Conservation (phyloP, 1,140 invertebrate species). For the Bombus confusus region DNA sequence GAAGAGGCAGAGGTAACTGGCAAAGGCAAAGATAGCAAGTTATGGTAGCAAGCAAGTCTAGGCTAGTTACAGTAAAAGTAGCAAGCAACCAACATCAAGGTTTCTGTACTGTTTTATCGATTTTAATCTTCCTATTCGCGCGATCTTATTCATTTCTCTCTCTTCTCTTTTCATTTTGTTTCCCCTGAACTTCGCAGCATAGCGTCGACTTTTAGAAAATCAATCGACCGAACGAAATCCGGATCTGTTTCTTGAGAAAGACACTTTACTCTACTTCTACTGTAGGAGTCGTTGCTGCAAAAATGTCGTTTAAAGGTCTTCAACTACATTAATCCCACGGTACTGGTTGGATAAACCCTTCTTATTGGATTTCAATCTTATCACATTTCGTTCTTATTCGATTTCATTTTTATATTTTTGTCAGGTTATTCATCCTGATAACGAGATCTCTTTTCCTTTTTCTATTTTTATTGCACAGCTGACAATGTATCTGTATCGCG, state of each 20-base stretch:
- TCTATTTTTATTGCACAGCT: background rate
- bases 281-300: background rate
- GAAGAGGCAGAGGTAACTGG: background rate
- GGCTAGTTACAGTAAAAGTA: background rate
- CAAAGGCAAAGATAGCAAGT: background rate
- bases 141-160: background rate
- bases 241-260: background rate
- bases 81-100: background rate
- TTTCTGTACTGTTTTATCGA: constrained; percentile 36
- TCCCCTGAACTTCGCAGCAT: background rate
- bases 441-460: background rate
- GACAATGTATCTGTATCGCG: background rate
- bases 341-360: background rate
- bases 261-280: no score
- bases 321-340: background rate
- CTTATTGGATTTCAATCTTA: background rate
- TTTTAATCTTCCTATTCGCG: constrained; percentile 19
- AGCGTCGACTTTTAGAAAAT: background rate
- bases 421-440: background rate
- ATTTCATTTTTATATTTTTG: background rate
- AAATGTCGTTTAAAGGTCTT: background rate
- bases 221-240: background rate
- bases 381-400: background rate
- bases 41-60: no score
- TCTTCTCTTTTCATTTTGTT: background rate